Conservation (phyloP, 2,888 invertebrate genomes). For the Aphodius granarius region DNA sequence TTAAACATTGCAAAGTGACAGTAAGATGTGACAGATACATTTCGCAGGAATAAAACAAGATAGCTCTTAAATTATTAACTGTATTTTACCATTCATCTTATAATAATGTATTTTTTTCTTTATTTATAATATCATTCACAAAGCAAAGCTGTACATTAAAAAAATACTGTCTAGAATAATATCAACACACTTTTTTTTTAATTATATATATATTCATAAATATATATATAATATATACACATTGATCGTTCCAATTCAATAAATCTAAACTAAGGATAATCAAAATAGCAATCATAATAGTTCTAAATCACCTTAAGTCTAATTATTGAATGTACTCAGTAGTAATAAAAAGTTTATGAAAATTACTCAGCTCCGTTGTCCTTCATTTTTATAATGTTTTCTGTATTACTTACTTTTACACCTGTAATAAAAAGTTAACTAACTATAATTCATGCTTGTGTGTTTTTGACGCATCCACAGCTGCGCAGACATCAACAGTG, state of each 20-base stretch:
- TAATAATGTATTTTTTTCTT: slow-evolving; percentile 13
- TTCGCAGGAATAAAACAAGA: neutral
- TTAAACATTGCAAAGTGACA: neutral
- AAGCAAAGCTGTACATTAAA: slow-evolving; percentile 56
- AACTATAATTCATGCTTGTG: slow-evolving; percentile 5
- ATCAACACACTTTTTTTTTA: slow-evolving; percentile 46
- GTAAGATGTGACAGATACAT: neutral
- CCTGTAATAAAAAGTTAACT: slow-evolving; percentile 7
- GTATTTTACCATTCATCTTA: slow-evolving; percentile 10
- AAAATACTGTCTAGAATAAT: slow-evolving; percentile 52
- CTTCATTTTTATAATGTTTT: neutral
- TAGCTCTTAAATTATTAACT: neutral
- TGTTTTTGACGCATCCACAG: neutral
- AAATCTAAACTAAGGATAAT: neutral
- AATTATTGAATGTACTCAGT: slow-evolving; percentile 11
- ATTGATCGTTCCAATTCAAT: slow-evolving; percentile 28
- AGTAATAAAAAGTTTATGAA: slow-evolving; percentile 12
- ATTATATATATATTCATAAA: slow-evolving; percentile 38
- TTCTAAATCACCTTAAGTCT: neutral
- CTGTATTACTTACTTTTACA: slow-evolving; percentile 3
- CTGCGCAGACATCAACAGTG: neutral
- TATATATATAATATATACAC: slow-evolving; percentile 25
- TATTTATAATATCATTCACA: slow-evolving; percentile 42
- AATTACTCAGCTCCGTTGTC: neutral
- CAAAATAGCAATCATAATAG: neutral